These are phyloP conservation scores for Chinchilla lanigera DNA, from an alignment of 2,113 vertebrate genomes.

Conservation along the genomic window DNA sequence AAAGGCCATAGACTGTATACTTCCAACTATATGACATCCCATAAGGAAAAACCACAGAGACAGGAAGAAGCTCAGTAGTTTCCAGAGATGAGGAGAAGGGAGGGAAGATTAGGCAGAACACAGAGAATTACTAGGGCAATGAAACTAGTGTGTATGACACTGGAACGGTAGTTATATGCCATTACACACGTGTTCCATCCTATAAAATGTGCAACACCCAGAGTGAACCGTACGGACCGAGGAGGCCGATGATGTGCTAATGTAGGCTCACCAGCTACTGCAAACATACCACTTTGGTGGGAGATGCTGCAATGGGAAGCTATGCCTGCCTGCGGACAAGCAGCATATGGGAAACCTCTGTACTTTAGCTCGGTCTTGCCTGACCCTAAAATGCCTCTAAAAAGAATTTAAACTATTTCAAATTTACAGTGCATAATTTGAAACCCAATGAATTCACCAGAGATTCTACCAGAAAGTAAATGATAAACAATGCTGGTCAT, in stretches of 20 bases:
- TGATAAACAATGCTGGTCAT: neutral
- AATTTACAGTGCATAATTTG: neutral
- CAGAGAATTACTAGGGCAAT: neutral
- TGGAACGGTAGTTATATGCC: fast-evolving
- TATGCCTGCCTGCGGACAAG: too few species aligned
- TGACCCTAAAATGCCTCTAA: neutral
- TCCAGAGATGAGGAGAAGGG: neutral
- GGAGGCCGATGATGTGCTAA: too few species aligned
- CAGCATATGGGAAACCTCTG: too few species aligned
- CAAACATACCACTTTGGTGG: too few species aligned
- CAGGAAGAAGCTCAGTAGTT: neutral
- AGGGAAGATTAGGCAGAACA: too few species aligned
- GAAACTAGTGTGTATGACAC: too few species aligned
- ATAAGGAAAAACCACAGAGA: neutral
- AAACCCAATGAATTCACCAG: neutral
- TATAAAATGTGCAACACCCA: neutral
- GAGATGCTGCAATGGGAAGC: neutral
- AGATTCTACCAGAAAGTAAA: neutral
- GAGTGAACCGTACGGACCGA: too few species aligned
- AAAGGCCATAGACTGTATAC: neutral
- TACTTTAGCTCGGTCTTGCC: neutral
- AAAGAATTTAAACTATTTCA: neutral
- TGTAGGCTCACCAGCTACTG: neutral
- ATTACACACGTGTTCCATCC: too few species aligned
- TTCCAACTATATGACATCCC: neutral